Conservation (phyloP, 2,113 vertebrate species). For the Forbesichthys papilliferus region DNA sequence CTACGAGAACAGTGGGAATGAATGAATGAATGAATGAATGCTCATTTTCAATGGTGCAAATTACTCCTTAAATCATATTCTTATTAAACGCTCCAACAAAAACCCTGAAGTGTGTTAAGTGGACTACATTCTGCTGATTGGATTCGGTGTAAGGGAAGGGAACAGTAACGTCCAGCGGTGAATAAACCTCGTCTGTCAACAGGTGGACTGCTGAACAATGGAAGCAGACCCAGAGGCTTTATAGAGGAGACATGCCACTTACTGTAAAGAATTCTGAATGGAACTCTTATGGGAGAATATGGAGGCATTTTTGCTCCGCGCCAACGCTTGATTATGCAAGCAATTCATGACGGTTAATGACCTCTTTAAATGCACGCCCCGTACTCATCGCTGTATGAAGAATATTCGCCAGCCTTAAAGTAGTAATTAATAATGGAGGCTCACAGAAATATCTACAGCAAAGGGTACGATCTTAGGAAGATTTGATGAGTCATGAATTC, state of each 20-base stretch:
- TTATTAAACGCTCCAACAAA: slow-evolving; percentile 72
- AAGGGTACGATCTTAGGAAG: background rate
- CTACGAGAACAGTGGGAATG: slow-evolving; percentile 63
- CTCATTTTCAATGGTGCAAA: slow-evolving; percentile 63
- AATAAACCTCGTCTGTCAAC: slow-evolving; percentile 40
- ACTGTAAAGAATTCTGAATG: too few relatives aligned
- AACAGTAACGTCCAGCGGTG: slow-evolving; percentile 45
- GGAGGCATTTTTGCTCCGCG: background rate
- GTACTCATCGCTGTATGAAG: slow-evolving; percentile 23
- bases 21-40: slow-evolving; percentile 71
- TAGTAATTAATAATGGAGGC: slow-evolving; percentile 30
- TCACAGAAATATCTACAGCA: slow-evolving; percentile 11
- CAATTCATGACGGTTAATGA: slow-evolving; percentile 9
- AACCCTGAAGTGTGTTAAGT: slow-evolving; percentile 75
- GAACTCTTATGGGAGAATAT: too few relatives aligned
- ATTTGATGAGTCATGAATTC: too few relatives aligned
- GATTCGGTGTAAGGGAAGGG: slow-evolving; percentile 27
- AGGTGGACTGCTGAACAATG: slow-evolving; percentile 21
- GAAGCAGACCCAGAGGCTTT: background rate
- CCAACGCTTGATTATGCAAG: background rate
- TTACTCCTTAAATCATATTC: slow-evolving; percentile 70
- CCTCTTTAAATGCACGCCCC: slow-evolving; percentile 33
- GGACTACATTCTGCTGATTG: slow-evolving; percentile 57
- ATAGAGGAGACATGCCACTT: too few relatives aligned
- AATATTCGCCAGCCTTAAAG: slow-evolving; percentile 16